Conservation (phyloP, 2,797 vertebrate genomes). For the Paramormyrops hopkinsi region DNA sequence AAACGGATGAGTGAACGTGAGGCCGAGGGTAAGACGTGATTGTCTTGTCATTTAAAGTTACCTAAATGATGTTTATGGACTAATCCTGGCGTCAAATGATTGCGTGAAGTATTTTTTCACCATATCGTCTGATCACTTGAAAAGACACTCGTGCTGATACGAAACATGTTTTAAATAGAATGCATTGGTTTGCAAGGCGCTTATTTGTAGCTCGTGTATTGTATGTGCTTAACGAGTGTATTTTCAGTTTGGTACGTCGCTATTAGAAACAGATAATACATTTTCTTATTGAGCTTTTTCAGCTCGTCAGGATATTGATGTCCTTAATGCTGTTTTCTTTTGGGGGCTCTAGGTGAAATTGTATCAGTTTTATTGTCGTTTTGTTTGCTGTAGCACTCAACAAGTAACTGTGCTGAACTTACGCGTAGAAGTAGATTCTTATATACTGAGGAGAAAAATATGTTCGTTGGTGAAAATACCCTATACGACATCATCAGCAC, state of each 20-base stretch:
- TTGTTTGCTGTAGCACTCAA: neutral
- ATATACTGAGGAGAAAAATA: neutral
- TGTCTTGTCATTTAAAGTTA: neutral
- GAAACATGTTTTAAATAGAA: neutral
- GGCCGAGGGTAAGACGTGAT: neutral
- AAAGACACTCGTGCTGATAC: neutral
- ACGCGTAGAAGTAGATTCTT: neutral
- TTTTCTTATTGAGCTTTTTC: neutral
- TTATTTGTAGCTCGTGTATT: neutral
- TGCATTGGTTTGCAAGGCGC: neutral
- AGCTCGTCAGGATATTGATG: neutral
- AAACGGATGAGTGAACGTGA: neutral
- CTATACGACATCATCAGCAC: neutral
- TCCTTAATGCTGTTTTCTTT: neutral
- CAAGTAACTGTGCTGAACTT: conserved; percentile 7
- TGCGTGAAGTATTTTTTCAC: neutral
- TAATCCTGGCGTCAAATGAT: neutral
- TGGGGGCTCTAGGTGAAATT: neutral
- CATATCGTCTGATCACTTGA: neutral
- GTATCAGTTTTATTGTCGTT: neutral
- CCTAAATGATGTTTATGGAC: neutral
- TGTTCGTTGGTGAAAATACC: neutral
- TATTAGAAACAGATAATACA: neutral
- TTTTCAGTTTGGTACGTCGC: neutral
- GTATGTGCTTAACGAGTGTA: neutral